Conservation (phyloP, 2,888 invertebrate species). For the Orthosia gracilis region DNA sequence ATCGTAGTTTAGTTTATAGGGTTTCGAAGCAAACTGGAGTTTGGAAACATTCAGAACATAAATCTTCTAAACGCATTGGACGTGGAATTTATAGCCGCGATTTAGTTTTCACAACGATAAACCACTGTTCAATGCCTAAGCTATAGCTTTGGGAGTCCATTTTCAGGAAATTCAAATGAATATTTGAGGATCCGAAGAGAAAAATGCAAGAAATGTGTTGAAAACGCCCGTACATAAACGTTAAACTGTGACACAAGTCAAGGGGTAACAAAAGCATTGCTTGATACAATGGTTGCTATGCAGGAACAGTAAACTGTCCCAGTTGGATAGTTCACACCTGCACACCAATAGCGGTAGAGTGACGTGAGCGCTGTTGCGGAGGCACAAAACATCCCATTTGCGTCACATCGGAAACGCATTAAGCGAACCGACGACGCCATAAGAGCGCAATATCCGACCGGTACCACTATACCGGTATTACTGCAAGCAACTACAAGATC, state of each 20-base stretch:
- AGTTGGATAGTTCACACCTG: conserved; percentile 76
- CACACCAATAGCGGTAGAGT: conserved; percentile 57
- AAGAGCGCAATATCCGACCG: conserved; percentile 89
- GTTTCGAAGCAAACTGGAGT: conserved; percentile 66
- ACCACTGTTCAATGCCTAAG: conserved; percentile 65
- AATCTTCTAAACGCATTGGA: conserved; percentile 79
- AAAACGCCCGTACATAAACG: neutral
- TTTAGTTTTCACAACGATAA: conserved; percentile 75
- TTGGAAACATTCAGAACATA: conserved; percentile 77
- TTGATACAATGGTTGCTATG: conserved; percentile 25
- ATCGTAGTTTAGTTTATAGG: conserved; percentile 63
- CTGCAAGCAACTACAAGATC: conserved; percentile 56
- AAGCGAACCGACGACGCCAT: conserved; percentile 83
- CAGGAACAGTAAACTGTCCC: conserved; percentile 64
- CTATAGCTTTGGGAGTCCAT: conserved; percentile 18
- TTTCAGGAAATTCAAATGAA: conserved; percentile 18
- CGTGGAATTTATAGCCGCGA: conserved; percentile 79
- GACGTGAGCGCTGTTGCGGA: conserved; percentile 64
- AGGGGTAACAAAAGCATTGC: conserved; percentile 7
- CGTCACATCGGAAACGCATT: conserved; percentile 90
- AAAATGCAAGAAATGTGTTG: neutral
- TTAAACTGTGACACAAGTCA: conserved; percentile 6
- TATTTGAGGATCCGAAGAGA: conserved; percentile 10
- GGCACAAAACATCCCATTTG: conserved; percentile 86
- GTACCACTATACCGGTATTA: conserved; percentile 65